phyloP scores from a whole-genome alignment of 2,888 invertebrate species.

The Amiota minor region DNA sequence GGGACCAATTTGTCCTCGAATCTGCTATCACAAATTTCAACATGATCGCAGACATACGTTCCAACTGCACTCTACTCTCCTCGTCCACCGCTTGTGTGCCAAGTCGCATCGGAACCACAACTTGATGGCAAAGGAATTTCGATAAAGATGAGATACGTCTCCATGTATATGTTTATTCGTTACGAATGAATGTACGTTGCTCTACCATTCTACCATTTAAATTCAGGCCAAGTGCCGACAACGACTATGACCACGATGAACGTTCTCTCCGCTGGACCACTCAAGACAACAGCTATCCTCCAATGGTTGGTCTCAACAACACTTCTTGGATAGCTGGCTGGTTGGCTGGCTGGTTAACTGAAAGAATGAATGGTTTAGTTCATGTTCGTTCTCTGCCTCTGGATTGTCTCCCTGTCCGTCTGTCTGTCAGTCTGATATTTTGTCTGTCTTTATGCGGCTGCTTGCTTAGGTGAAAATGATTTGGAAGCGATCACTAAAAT shows the following conservation, averaged over 20 bases:
- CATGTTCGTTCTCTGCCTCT: neutral
- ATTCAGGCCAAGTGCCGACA: slow-evolving; percentile 37
- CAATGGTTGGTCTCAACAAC: no score
- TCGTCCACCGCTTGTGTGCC: neutral
- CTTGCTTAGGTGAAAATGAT: slow-evolving; percentile 34
- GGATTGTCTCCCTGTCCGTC: neutral
- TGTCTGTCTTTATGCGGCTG: slow-evolving; percentile 7
- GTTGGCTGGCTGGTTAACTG: no score
- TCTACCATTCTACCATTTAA: slow-evolving; percentile 38
- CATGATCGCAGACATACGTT: slow-evolving; percentile 51
- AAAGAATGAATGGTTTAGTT: slow-evolving; percentile 24
- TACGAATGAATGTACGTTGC: slow-evolving; percentile 15
- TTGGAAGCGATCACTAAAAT: slow-evolving; percentile 41
- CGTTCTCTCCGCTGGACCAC: no score
- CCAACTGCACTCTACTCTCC: slow-evolving; percentile 22
- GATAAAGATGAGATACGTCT: slow-evolving; percentile 44
- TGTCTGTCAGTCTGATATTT: neutral
- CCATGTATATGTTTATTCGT: slow-evolving; percentile 5
- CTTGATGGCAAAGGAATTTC: slow-evolving; percentile 40
- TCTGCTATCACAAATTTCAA: slow-evolving; percentile 63
- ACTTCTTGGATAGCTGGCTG: no score
- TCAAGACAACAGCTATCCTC: no score
- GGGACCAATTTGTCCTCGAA: slow-evolving; percentile 66
- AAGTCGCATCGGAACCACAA: slow-evolving; percentile 13
- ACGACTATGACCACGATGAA: slow-evolving; percentile 5